Percentiles rank a stretch among this genome's conserved stretches.
These are phyloP conservation scores for Centropus unirufus DNA, from an alignment of 2,113 vertebrate genomes.

Conservation along the genomic window DNA sequence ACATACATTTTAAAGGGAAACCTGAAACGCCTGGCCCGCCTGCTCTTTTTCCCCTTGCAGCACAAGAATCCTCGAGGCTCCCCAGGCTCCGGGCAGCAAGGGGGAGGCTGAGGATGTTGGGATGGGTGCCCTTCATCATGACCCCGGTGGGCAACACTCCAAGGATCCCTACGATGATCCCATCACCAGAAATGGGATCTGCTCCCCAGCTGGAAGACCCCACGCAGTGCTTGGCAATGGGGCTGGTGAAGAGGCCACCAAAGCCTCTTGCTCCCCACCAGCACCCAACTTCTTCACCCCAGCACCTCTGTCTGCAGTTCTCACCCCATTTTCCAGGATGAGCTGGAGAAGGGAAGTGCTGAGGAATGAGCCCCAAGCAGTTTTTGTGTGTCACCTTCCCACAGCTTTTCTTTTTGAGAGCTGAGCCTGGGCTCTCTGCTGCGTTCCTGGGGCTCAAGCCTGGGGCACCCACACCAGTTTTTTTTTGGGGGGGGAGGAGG, in stretches of 20 bases:
- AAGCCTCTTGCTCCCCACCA: neutral
- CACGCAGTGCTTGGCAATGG: neutral
- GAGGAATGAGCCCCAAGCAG: neutral
- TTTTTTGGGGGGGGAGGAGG: too few species aligned
- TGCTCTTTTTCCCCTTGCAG: neutral
- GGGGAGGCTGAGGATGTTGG: accelerated
- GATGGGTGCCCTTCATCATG: neutral
- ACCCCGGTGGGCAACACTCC: accelerated
- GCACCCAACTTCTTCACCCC: neutral
- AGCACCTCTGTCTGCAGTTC: accelerated
- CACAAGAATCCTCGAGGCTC: neutral
- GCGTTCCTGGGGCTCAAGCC: too few species aligned
- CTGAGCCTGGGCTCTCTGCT: accelerated
- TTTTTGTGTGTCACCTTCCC: neutral
- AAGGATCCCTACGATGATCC: neutral
- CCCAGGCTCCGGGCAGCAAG: accelerated
- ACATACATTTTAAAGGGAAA: neutral
- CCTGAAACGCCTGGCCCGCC: neutral
- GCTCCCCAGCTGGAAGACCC: neutral
- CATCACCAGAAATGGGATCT: neutral
- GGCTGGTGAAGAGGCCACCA: neutral
- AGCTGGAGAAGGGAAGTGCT: neutral
- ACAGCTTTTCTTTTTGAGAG: accelerated
- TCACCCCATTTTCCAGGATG: neutral
- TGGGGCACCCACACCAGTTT: neutral